Percentiles rank a stretch among this genome's conserved stretches.
Conservation (phyloP, 2,888 invertebrate genomes). For the Epiblema foenella region DNA sequence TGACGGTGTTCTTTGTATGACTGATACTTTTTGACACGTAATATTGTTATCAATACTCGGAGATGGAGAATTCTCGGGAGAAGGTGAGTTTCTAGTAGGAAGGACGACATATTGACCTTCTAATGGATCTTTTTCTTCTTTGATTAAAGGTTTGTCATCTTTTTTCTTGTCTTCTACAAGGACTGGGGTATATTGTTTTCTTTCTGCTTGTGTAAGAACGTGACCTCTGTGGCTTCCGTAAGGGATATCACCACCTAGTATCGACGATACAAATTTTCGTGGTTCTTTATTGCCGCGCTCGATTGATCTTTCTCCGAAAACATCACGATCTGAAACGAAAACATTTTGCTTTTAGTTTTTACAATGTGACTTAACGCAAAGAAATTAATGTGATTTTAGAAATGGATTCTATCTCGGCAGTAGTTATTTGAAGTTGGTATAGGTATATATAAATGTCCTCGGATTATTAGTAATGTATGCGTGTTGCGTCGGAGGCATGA, state of each 20-base stretch:
- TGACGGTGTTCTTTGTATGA: constrained; percentile 92
- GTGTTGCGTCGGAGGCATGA: constrained; percentile 75
- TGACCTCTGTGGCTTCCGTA: constrained; percentile 91
- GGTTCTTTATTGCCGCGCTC: constrained; percentile 80
- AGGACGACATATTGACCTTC: constrained; percentile 87
- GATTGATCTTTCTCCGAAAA: constrained; percentile 75
- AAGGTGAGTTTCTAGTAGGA: constrained; percentile 78
- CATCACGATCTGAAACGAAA: constrained; percentile 80
- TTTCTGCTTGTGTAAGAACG: constrained; percentile 92
- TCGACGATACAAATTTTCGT: constrained; percentile 90
- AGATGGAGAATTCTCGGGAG: constrained; percentile 85
- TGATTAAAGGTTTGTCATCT: constrained; percentile 82
- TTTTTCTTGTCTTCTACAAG: constrained; percentile 83
- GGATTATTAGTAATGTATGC: constrained; percentile 72
- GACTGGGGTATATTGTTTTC: constrained; percentile 90
- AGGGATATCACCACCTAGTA: constrained; percentile 91
- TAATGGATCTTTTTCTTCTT: constrained; percentile 87
- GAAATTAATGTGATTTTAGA: not conserved
- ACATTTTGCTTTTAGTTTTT: constrained; percentile 22
- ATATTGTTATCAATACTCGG: constrained; percentile 88
- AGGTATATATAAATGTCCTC: constrained; percentile 27
- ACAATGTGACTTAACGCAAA: not conserved
- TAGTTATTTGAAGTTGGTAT: constrained; percentile 2
- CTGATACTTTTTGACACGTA: constrained; percentile 89
- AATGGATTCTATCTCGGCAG: not conserved